Percentiles rank a stretch among this genome's conserved stretches.
Conservation (phyloP, 2,888 invertebrate genomes). For the Monoplex corrugatus region DNA sequence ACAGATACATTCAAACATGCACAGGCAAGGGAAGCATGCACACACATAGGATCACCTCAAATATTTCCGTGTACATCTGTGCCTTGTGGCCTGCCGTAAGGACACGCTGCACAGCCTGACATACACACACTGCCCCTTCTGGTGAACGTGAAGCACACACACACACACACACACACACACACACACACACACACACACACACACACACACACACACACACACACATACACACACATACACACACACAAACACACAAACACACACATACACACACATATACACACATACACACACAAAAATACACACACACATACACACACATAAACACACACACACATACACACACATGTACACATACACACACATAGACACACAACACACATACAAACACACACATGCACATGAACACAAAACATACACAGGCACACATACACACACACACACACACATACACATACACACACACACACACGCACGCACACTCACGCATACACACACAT, state of each 20-base stretch:
- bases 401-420: background rate
- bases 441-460: background rate
- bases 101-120: too few relatives aligned
- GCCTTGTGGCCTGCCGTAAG: too few relatives aligned
- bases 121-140: too few relatives aligned
- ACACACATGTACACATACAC: background rate
- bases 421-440: constrained; percentile 10
- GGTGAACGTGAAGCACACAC: too few relatives aligned
- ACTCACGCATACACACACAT: constrained; percentile 35
- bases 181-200: too few relatives aligned
- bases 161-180: too few relatives aligned
- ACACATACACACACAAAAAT: constrained; percentile 31
- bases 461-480: constrained; percentile 1
- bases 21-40: too few relatives aligned
- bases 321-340: background rate
- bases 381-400: background rate
- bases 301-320: constrained; percentile 33
- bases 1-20: too few relatives aligned
- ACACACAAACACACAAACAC: constrained; percentile 10
- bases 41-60: too few relatives aligned
- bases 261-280: constrained; percentile 28
- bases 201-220: too few relatives aligned
- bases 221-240: too few relatives aligned
- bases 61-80: too few relatives aligned
- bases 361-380: background rate